phyloP scores from a whole-genome alignment of 2,113 vertebrate genomes.

The Gymnarchus niloticus region DNA sequence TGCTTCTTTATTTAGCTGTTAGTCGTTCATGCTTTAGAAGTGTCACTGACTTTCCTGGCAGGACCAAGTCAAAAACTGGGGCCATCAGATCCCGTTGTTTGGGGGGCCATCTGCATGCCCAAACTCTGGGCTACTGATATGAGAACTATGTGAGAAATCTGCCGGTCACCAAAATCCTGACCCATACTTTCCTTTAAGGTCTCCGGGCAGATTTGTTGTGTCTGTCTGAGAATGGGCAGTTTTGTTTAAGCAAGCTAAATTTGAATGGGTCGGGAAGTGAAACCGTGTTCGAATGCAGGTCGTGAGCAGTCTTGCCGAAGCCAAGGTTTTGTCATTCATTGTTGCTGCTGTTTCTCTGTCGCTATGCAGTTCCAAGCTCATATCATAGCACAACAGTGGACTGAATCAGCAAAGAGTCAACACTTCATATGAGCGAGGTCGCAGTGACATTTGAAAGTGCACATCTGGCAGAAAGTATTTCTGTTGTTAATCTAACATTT shows the following conservation, averaged over 20 bases:
- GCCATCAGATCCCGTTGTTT: constrained; percentile 41
- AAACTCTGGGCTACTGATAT: constrained; percentile 18
- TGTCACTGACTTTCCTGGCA: constrained; percentile 29
- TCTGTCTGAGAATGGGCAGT: constrained; percentile 25
- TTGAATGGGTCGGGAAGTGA: not conserved
- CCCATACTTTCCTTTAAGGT: constrained; percentile 31
- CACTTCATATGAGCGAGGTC: not conserved
- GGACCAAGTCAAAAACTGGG: constrained; percentile 38
- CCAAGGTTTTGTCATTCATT: not conserved
- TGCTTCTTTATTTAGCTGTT: constrained; percentile 42
- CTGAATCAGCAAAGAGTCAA: not conserved
- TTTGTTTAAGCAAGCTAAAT: not conserved
- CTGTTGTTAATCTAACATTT: not conserved
- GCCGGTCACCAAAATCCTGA: constrained; percentile 20
- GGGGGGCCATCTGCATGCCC: constrained; percentile 10
- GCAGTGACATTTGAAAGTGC: not conserved
- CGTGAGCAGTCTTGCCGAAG: not conserved
- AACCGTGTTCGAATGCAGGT: not conserved
- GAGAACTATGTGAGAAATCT: constrained; percentile 42
- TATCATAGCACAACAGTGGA: not conserved
- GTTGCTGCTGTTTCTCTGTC: not conserved
- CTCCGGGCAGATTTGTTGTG: constrained; percentile 32
- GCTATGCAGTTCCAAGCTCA: not conserved
- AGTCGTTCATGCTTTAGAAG: constrained; percentile 33
- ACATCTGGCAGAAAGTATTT: not conserved